A percentile compares a stretch with the other conserved stretches of the same genome.
Evolutionary conservation across 2,797 vertebrate species (phyloP).

Genomic region (Pristis pectinata): DNA sequence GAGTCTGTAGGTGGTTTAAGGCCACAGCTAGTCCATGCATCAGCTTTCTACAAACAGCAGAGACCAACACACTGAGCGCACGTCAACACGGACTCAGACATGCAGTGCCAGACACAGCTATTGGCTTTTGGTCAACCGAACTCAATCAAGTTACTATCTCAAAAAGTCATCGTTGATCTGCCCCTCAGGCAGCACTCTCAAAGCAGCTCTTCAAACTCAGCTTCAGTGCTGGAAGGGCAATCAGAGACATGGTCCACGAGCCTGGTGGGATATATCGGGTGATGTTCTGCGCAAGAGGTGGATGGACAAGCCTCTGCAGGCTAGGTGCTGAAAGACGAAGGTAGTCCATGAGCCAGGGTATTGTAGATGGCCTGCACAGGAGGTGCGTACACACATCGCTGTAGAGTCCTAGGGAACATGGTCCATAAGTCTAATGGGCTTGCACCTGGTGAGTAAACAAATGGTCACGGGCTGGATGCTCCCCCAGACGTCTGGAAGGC

Average conservation of each 20-base stretch:
- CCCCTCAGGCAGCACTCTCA: background rate
- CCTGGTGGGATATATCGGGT: no score
- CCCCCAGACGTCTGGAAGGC: no score
- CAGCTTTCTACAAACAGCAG: constrained; percentile 1
- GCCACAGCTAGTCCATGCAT: background rate
- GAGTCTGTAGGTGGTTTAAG: background rate
- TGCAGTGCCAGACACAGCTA: background rate
- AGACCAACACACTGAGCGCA: background rate
- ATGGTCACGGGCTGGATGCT: no score
- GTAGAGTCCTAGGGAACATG: no score
- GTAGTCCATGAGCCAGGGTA: no score
- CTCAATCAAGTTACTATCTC: background rate
- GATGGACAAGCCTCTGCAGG: no score
- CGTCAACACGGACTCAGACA: background rate
- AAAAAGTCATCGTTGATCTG: background rate
- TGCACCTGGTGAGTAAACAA: no score
- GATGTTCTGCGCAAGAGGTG: background rate
- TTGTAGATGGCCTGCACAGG: background rate
- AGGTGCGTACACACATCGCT: background rate
- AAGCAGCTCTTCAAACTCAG: background rate
- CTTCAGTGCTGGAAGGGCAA: background rate
- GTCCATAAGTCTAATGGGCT: no score
- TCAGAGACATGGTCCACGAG: background rate
- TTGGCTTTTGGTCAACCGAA: constrained; percentile 24
- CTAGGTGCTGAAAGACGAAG: no score